A percentile compares a stretch with the other conserved stretches of the same genome.
These are phyloP conservation scores for Agrochola circellaris DNA, from an alignment of 2,888 invertebrate genomes.

Conservation along the genomic window DNA sequence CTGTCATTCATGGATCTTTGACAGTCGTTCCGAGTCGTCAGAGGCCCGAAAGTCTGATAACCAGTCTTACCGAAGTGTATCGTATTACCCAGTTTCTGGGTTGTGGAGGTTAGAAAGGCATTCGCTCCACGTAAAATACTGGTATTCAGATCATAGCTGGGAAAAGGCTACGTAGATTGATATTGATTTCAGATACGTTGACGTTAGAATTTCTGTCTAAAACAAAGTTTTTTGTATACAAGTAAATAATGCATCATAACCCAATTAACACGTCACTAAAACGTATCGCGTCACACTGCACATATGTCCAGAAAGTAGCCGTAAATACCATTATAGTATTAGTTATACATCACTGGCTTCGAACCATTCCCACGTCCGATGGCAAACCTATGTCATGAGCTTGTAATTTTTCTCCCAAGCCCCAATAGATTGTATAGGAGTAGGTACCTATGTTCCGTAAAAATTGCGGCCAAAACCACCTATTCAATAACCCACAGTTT, in stretches of 20 bases:
- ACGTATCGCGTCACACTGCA: constrained; percentile 3
- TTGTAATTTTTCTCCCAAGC: constrained; percentile 77
- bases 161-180: not conserved
- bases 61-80: not conserved
- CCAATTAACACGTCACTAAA: not conserved
- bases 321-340: constrained; percentile 59
- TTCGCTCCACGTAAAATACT: not conserved
- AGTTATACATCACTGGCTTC: constrained; percentile 62
- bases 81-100: too few species aligned
- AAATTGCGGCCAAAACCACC: constrained; percentile 71
- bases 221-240: too few species aligned
- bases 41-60: not conserved
- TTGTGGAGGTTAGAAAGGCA: not conserved
- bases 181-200: not conserved
- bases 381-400: constrained; percentile 78
- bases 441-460: constrained; percentile 63
- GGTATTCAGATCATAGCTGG: not conserved
- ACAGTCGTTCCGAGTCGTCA: not conserved
- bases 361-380: constrained; percentile 55
- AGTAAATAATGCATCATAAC: too few species aligned
- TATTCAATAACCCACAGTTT: constrained; percentile 79
- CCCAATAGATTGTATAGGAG: constrained; percentile 78
- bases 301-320: constrained; percentile 22
- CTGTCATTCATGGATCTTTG: not conserved
- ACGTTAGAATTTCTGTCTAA: too few species aligned